These are phyloP conservation scores for Diaperis boleti DNA, from an alignment of 2,888 invertebrate species.

Conservation along the genomic window DNA sequence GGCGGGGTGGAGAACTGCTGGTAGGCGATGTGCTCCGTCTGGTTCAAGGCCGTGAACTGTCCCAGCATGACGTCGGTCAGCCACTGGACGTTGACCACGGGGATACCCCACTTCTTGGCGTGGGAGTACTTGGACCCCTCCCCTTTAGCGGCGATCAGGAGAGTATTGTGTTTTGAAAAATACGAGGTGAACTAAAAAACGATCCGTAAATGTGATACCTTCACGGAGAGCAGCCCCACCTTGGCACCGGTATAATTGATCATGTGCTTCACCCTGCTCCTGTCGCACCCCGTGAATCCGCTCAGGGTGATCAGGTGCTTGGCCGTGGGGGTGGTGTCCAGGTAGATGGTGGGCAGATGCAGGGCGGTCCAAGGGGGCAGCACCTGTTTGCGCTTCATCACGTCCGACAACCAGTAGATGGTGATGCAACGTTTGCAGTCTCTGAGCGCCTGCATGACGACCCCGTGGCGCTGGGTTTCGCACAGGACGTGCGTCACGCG, in stretches of 20 bases:
- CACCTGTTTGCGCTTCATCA: constrained; percentile 86
- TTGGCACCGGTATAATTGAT: constrained; percentile 88
- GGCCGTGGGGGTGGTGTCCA: constrained; percentile 78
- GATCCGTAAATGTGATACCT: too few species aligned
- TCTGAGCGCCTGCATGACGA: constrained; percentile 85
- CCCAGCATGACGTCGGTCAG: constrained; percentile 92
- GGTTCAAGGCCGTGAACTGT: constrained; percentile 84
- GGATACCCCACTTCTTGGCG: constrained; percentile 92
- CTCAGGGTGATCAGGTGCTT: constrained; percentile 87
- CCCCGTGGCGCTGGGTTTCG: constrained; percentile 90
- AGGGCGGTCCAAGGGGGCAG: constrained; percentile 94
- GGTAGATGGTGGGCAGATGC: constrained; percentile 81
- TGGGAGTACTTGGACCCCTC: constrained; percentile 90
- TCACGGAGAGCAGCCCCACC: constrained; percentile 61
- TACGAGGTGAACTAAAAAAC: constrained; percentile 76
- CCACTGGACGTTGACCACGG: constrained; percentile 94
- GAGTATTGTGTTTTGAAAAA: constrained; percentile 83
- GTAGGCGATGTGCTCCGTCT: constrained; percentile 86
- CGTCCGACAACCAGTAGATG: constrained; percentile 92
- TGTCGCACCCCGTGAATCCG: constrained; percentile 91
- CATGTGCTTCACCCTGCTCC: constrained; percentile 85
- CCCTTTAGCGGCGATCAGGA: constrained; percentile 81
- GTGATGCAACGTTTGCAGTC: constrained; percentile 82
- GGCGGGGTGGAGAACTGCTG: constrained; percentile 86
- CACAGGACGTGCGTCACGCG: constrained; percentile 94